Conservation (phyloP, 2,888 invertebrate genomes). For the Tromatobia lineatoria region DNA sequence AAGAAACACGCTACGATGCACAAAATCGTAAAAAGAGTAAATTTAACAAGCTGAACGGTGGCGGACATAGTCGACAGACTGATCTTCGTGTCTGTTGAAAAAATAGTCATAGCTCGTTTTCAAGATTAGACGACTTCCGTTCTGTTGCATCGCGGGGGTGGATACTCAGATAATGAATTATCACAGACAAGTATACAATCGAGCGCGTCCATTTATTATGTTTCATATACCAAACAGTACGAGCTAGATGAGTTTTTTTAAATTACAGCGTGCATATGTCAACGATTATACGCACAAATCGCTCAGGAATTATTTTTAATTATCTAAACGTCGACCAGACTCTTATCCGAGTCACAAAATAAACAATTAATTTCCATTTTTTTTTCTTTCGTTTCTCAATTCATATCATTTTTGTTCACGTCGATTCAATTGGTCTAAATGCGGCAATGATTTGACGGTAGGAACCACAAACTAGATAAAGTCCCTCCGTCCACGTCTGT, state of each 20-base stretch:
- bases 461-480: slow-evolving; percentile 28
- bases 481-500: background rate
- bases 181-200: slow-evolving; percentile 44
- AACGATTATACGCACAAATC: slow-evolving; percentile 32
- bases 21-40: slow-evolving; percentile 62
- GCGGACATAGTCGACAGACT: slow-evolving; percentile 68
- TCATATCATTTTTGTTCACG: background rate
- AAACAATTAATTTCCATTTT: slow-evolving; percentile 10
- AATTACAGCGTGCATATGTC: slow-evolving; percentile 38
- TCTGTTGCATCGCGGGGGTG: slow-evolving; percentile 38
- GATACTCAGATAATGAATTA: slow-evolving; percentile 65
- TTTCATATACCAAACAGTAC: slow-evolving; percentile 51
- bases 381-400: slow-evolving; percentile 2
- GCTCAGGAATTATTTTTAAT: slow-evolving; percentile 18
- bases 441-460: slow-evolving; percentile 55
- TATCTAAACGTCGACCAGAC: slow-evolving; percentile 28
- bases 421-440: slow-evolving; percentile 45
- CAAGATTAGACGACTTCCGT: slow-evolving; percentile 64
- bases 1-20: slow-evolving; percentile 63
- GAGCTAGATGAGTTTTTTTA: slow-evolving; percentile 38
- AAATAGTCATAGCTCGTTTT: slow-evolving; percentile 14
- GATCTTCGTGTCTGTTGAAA: background rate
- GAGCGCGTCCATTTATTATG: slow-evolving; percentile 64
- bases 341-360: slow-evolving; percentile 1
- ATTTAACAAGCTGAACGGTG: slow-evolving; percentile 72